Conservation (phyloP, 2,888 invertebrate species). For the Rhagonycha fulva region DNA sequence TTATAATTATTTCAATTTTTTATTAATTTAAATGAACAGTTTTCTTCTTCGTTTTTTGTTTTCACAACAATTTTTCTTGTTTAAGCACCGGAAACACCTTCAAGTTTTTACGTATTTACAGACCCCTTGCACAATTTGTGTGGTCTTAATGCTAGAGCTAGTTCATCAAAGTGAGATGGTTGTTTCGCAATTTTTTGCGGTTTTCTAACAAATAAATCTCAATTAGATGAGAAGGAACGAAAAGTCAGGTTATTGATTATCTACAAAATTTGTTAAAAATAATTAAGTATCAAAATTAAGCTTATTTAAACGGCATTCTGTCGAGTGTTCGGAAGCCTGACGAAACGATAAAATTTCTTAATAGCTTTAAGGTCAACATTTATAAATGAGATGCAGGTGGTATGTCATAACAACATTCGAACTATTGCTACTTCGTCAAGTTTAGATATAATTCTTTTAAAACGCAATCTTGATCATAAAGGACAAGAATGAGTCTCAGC, state of each 20-base stretch:
- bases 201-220: neutral
- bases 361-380: neutral
- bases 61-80: neutral
- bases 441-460: conserved; percentile 17
- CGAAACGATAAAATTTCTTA: neutral
- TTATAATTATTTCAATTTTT: neutral
- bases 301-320: neutral
- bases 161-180: neutral
- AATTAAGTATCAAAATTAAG: neutral
- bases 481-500: conserved; percentile 7
- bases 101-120: neutral
- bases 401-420: neutral
- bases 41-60: neutral
- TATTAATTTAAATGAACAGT: neutral
- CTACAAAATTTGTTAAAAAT: neutral
- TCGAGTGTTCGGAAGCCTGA: neutral
- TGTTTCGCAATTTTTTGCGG: neutral
- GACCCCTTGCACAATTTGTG: neutral
- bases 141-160: neutral
- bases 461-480: conserved; percentile 17
- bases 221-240: neutral
- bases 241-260: neutral
- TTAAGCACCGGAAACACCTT: neutral
- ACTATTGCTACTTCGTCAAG: neutral
- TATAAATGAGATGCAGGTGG: neutral